Base-by-base conservation (phyloP, 2,113 vertebrate species). In the Tachysurus vachellii region DNA sequence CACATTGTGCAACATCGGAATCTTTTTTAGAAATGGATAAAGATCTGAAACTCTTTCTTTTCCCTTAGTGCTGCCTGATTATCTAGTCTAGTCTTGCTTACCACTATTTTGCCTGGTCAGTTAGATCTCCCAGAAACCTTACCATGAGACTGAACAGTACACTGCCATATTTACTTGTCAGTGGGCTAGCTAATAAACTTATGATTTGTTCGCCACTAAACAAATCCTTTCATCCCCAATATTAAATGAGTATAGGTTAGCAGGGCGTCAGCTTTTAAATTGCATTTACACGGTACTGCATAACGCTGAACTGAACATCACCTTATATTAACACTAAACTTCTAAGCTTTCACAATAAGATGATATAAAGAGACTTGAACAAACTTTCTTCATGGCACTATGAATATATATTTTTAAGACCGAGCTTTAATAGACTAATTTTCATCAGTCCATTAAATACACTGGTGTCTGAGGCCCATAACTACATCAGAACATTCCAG, bases 361-460 rank as follows among this genome's bases (percentile, higher is more conserved):
- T 71, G 53, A 76, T 61, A 44, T 70, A 57, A 71, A 47, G 12
- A 6, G 9, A 66, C 14, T 73, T 28, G 26, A 75, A 42, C 85
- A 31, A 56, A 75, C 59, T 82, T 64, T 77, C 42, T 87, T 85
- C 70, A 70, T 62, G 62, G 62, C 62, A 17, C 36, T 75, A 81
- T 70, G 82, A 83, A 84, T 82, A 68, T 44, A 44, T 59, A 85
- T 83, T 79, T 80, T 84, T 68, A 89, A 88, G 23, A 54, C 36
- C 64, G 68, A 88, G 81, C 31, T 91, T 91, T 91, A 92, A 81
- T 73, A 53, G 89, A 84, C 86, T 86, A 70, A 89, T 93, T 91
- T 88, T 90, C 90, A 89, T 2, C 73, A 82, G 85, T 81, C 61
- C 85, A 85, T 90, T 88, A 91, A 90, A 87, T 88, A 70, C 86